Evolutionary conservation across 1,140 invertebrate species (phyloP).

Genomic region (Meloidogyne chitwoodi): DNA sequence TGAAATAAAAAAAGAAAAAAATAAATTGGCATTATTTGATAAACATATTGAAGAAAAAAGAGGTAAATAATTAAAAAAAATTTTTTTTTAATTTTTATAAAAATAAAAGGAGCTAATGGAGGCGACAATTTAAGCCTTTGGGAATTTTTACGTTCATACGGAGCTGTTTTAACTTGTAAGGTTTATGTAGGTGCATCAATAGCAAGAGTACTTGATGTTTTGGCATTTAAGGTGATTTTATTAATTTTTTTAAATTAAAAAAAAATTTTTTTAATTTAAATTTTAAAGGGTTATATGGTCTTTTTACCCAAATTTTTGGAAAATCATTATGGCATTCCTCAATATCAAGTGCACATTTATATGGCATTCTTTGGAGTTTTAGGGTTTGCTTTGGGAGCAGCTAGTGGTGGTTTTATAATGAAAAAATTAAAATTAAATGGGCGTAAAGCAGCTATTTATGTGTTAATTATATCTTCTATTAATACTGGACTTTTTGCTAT

Average conservation of each 20-base stretch:
- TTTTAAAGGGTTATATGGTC: conserved; percentile 33
- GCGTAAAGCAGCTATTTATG: conserved; percentile 50
- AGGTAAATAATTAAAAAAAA: neutral
- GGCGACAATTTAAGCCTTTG: neutral
- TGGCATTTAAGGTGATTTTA: conserved; percentile 57
- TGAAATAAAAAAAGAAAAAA: conserved; percentile 11
- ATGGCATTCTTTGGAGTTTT: conserved; percentile 59
- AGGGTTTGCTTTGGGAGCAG: conserved; percentile 53
- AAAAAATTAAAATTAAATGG: conserved; percentile 49
- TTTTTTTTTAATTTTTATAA: neutral
- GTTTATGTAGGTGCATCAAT: conserved; percentile 50
- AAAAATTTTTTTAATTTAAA: neutral
- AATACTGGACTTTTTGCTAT: conserved; percentile 47
- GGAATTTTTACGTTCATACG: conserved; percentile 37
- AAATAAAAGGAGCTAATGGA: neutral
- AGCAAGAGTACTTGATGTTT: conserved; percentile 51
- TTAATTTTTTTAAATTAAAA: neutral
- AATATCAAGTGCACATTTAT: conserved; percentile 55
- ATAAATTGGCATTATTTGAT: conserved; percentile 46
- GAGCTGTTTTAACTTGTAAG: conserved; percentile 46
- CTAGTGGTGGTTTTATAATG: conserved; percentile 43
- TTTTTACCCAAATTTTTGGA: conserved; percentile 59
- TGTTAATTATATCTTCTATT: conserved; percentile 48
- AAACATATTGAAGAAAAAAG: conserved; percentile 37
- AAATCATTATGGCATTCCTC: conserved; percentile 59